Evolutionary conservation across 2,888 invertebrate genomes (phyloP), one percentile per base, ranked within the genome.

Genomic region (Diabrotica balteata): DNA sequence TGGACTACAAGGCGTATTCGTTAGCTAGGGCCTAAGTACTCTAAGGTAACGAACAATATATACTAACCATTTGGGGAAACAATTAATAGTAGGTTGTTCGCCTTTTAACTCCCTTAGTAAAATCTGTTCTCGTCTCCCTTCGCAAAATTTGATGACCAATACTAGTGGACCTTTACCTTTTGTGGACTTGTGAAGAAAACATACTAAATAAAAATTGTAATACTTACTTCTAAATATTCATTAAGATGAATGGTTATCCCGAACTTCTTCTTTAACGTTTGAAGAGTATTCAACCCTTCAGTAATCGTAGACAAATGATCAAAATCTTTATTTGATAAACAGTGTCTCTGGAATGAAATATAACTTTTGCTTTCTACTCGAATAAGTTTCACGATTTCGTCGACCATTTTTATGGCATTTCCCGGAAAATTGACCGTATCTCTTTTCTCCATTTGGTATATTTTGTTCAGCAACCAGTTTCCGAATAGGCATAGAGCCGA

Each of bases 401-500:
- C 62, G 0, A 71, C 69, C 52, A 74, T 72, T 32, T 60, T 65
- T 46, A 77, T 73, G 5, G 83, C 80, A 66, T 79, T 80, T 11
- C 80, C 75, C 3, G 82, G 83, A 75, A 85, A 86, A 51, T 83
- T 77, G 11, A 52, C 63, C 10, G 42, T 59, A 52, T 75, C 44
- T 8, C 75, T 69, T 44, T 67, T 73, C 70, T 82, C 82, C 43
- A 80, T 63, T 17, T 72, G 54, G 52, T 72, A 76, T 17, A 81
- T 74, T 69, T 74, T 77, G 8, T 71, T 67, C 46, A 74, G 63
- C 9, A 81, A 63, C 82, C 81, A 82, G 67, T 76, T 72, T 7
- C 80, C 74, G 60, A 82, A 79, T 7, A 77, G 53, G 2, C 70
- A 63, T 43, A 80, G 53, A 44, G 76, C 64, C 4, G 76, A 63